Conservation (phyloP, 2,113 vertebrate genomes). For the Rhinichthys klamathensis region DNA sequence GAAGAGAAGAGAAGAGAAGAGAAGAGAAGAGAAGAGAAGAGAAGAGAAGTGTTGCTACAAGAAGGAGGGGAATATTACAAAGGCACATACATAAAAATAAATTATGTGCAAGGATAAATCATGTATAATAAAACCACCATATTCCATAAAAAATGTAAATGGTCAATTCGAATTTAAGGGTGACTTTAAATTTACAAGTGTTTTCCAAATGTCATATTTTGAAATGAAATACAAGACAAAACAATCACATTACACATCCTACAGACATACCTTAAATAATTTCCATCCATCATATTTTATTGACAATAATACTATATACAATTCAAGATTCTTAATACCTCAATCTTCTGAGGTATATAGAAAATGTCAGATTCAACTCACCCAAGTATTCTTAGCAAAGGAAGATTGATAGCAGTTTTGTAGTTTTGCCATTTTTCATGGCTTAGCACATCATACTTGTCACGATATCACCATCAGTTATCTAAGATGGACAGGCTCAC, state of each 20-base stretch:
- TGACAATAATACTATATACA: slow-evolving; percentile 3
- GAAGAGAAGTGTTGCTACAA: too few relatives aligned
- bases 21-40: too few relatives aligned
- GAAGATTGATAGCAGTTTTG: slow-evolving; percentile 16
- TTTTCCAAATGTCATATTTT: neutral
- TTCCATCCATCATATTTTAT: neutral
- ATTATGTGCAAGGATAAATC: too few relatives aligned
- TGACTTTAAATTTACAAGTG: too few relatives aligned
- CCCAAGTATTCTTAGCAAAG: slow-evolving; percentile 18
- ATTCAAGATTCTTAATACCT: neutral
- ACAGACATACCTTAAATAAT: neutral
- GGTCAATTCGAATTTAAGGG: too few relatives aligned
- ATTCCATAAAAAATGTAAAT: too few relatives aligned
- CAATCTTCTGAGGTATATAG: neutral
- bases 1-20: too few relatives aligned
- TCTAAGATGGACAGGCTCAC: slow-evolving; percentile 19
- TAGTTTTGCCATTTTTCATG: slow-evolving; percentile 25
- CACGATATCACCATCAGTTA: neutral
- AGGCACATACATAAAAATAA: too few relatives aligned
- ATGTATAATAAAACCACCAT: too few relatives aligned
- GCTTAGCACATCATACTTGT: slow-evolving; percentile 29
- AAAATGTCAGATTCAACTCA: neutral
- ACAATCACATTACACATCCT: neutral
- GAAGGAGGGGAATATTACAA: too few relatives aligned
- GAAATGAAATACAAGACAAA: neutral